Evolutionary conservation across 2,113 vertebrate species (phyloP).

Genomic region (Aepyceros melampus): DNA sequence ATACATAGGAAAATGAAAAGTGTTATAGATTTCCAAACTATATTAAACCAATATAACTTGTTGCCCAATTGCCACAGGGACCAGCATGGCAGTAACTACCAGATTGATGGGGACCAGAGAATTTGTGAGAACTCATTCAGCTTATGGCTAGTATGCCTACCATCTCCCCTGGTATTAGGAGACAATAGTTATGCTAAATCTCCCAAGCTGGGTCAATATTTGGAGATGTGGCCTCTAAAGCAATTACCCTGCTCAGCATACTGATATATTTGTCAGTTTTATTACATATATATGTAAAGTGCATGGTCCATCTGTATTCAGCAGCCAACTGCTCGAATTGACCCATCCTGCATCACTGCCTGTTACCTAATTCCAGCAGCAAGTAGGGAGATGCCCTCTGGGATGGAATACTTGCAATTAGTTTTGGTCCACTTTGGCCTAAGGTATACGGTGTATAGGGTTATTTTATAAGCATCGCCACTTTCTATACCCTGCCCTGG

Average conservation of each 20-base stretch:
- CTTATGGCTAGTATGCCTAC: neutral
- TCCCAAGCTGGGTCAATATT: neutral
- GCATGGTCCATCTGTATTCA: neutral
- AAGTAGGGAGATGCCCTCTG: neutral
- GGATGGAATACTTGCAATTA: neutral
- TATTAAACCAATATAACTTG: conserved; percentile 60
- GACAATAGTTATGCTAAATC: neutral
- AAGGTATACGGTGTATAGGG: neutral
- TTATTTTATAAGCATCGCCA: neutral
- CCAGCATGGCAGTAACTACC: neutral
- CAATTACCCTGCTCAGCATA: neutral
- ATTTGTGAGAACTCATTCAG: neutral
- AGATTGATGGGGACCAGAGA: neutral
- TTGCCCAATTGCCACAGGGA: neutral
- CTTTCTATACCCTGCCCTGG: neutral
- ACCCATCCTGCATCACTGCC: neutral
- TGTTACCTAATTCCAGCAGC: neutral
- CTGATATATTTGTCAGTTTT: neutral
- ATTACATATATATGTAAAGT: neutral
- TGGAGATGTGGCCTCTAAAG: neutral
- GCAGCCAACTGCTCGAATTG: neutral
- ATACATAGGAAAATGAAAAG: conserved; percentile 45
- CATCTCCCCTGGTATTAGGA: neutral
- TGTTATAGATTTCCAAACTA: conserved; percentile 34
- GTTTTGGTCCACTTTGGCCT: neutral